Conservation (phyloP, 2,113 vertebrate genomes). For the Gavia stellata region DNA sequence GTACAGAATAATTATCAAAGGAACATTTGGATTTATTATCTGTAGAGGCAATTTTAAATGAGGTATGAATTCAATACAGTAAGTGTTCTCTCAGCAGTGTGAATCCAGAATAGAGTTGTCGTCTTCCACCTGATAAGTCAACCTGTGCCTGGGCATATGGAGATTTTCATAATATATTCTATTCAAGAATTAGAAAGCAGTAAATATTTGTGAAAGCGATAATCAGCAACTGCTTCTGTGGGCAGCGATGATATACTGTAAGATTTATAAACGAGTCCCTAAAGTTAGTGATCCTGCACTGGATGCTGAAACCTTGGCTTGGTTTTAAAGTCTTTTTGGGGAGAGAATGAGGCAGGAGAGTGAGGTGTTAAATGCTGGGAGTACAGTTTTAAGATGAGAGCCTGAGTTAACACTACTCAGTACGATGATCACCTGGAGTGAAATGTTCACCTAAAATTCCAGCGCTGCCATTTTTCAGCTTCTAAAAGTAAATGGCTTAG, state of each 20-base stretch:
- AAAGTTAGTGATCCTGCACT: background rate
- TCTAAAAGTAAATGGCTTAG: slow-evolving; percentile 12
- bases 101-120: background rate
- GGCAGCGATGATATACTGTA: background rate
- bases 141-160: background rate
- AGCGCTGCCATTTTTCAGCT: background rate
- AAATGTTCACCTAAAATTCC: slow-evolving; percentile 22
- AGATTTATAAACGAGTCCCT: background rate
- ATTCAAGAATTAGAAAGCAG: slow-evolving; percentile 6
- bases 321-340: background rate
- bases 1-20: slow-evolving; percentile 59
- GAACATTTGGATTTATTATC: slow-evolving; percentile 63
- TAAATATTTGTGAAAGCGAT: slow-evolving; percentile 33
- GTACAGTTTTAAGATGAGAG: background rate
- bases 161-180: slow-evolving; percentile 11
- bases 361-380: background rate
- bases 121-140: background rate
- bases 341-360: background rate
- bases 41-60: slow-evolving; percentile 55
- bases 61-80: slow-evolving; percentile 49
- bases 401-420: background rate
- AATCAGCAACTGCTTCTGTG: background rate
- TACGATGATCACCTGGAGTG: background rate
- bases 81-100: slow-evolving; percentile 22
- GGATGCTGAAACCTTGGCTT: background rate